Base-by-base conservation (phyloP, 2,888 invertebrate species). In the Tyria jacobaeae region DNA sequence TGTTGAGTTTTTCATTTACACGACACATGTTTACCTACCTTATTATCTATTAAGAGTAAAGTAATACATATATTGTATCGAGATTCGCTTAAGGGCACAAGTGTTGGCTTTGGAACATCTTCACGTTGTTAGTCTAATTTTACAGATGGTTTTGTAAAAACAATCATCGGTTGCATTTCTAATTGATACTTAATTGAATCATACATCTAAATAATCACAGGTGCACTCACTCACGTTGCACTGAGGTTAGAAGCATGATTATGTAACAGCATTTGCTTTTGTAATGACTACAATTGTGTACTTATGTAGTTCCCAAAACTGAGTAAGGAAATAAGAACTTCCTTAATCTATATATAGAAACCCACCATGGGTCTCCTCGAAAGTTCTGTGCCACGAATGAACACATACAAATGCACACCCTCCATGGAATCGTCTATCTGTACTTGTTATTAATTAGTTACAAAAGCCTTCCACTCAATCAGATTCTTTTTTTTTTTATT, bases 181-280 rank as follows among this genome's bases (percentile, higher is more conserved):
- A 75, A 39, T 55, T 63, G 37, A 41, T 51, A 58, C 21, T 49
- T 41, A 24, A 51, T 44, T 34, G 24, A 48, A 53, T 53, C 35
- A 52, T 7, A 17, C n/a, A 39, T n/a, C 49, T 60, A 58, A 57
- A 64, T 39, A 54, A 64, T 25, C 57, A 64, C 56, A 55, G 14
- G 34, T 52, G 56, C 57, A 62, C 57, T 57, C 59, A 56, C 24
- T 55, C n/a, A 31, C 44, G 49, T 48, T 57, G 56, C 53, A 60
- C 62, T 57, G 49, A 50, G 62, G 59, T 62, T 65, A 67, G 39
- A 53, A 67, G 81, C 81, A 80, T 79, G 79, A 62, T 60, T 35
- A 34, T 68, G 70, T 78, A 78, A 80, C 76, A 70, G 77, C 79
- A 79, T 71, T 75, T 35, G 71, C 70, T 73, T 75, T 44, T 71